These are phyloP conservation scores for Crotalus helleri DNA, from an alignment of 2,113 vertebrate species.

Conservation along the genomic window DNA sequence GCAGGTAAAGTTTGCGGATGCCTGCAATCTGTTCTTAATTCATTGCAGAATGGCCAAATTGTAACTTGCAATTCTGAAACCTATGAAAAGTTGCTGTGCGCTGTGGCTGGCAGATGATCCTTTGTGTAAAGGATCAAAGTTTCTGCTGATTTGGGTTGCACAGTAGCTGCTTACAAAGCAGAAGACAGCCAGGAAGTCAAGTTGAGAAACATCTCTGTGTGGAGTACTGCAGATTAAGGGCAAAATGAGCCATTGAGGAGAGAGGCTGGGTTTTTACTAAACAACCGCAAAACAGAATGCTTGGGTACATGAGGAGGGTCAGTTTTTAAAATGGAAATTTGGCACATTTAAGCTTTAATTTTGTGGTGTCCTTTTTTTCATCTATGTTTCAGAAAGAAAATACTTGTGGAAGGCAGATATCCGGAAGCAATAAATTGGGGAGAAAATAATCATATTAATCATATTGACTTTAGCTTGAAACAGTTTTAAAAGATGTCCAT, in stretches of 20 bases:
- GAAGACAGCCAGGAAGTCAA: accelerated
- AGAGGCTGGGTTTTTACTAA: not conserved
- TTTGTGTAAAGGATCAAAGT: conserved; percentile 5
- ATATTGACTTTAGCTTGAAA: not conserved
- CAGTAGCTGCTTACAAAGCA: not conserved
- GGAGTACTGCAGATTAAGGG: not conserved
- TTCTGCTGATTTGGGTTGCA: not conserved
- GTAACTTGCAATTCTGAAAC: not conserved
- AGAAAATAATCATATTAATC: not conserved
- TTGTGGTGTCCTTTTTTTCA: not conserved
- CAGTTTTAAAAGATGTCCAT: not conserved
- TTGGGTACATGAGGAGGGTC: not conserved
- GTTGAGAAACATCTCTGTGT: not conserved
- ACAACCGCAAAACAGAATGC: not conserved
- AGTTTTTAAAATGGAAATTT: not conserved
- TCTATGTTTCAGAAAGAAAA: not conserved
- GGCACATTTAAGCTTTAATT: not conserved
- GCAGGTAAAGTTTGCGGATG: not conserved
- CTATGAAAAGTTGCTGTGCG: not conserved
- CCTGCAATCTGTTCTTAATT: conserved; percentile 41
- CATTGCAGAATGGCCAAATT: conserved; percentile 37
- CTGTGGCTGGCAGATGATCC: conserved; percentile 39
- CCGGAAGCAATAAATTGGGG: not conserved
- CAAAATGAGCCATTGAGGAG: not conserved
- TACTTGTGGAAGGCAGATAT: not conserved